A percentile compares a stretch with the other conserved stretches of the same genome.
Evolutionary conservation across 1,140 invertebrate genomes (phyloP).

Genomic region (Drosophila setifemur): DNA sequence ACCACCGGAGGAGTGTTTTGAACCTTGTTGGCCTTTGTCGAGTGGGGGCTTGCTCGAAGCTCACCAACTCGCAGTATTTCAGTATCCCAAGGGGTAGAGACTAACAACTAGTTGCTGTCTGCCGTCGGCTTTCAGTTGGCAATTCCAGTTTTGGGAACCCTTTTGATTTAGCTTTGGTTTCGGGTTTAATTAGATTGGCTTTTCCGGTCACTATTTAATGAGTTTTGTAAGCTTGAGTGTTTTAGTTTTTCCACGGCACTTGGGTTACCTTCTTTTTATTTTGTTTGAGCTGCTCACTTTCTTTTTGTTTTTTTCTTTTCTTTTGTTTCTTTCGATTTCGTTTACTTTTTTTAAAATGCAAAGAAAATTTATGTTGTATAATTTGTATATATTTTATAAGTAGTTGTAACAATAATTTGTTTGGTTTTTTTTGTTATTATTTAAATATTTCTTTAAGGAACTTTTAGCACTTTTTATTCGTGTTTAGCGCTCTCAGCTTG

Average conservation of each 20-base stretch:
- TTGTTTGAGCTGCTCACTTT: constrained; percentile 17
- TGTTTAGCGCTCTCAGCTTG: constrained; percentile 53
- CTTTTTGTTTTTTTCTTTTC: constrained; percentile 1
- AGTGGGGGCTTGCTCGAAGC: no score
- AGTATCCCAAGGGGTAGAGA: not conserved
- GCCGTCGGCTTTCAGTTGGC: constrained; percentile 10
- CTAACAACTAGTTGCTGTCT: constrained; percentile 43
- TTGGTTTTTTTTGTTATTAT: constrained; percentile 20
- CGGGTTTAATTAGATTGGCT: not conserved
- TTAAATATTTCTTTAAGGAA: constrained; percentile 61
- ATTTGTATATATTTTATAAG: constrained; percentile 62
- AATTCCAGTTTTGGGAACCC: not conserved
- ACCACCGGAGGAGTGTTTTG: constrained; percentile 25
- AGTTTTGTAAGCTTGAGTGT: constrained; percentile 14
- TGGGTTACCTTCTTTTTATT: constrained; percentile 18
- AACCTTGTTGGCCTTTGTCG: constrained; percentile 66
- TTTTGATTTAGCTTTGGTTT: constrained; percentile 7
- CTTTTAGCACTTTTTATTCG: constrained; percentile 69
- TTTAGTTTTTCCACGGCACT: constrained; percentile 54
- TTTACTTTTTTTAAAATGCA: constrained; percentile 53
- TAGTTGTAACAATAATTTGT: constrained; percentile 65
- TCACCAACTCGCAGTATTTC: no score
- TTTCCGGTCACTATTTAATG: constrained; percentile 1
- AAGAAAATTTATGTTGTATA: constrained; percentile 63
- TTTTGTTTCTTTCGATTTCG: not conserved